Base-by-base conservation (phyloP, 2,797 vertebrate genomes). In the Oreortyx pictus region DNA sequence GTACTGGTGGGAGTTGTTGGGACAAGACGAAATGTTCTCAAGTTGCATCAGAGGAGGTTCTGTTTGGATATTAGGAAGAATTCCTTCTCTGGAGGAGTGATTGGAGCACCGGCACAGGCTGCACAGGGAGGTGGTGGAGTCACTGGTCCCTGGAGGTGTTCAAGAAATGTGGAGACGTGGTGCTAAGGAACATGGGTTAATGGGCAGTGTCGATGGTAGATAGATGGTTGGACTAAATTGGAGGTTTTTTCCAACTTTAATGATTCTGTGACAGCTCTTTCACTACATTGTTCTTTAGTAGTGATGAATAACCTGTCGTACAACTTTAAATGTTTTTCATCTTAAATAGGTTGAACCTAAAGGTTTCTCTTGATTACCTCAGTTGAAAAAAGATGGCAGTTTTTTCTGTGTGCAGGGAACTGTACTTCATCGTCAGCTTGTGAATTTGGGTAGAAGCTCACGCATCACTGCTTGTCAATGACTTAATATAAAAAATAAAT, bases 261-360 rank as follows among this genome's bases (percentile, higher is more conserved):
- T 52, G 52, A 54, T 18, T 54, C 52, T 54, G 16, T 31, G 29
- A 54, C 47, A 74, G 29, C 20, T 62, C 39, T 62, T 64, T 56
- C 25, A 67, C 25, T 20, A 14, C 4, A 1, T 24, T 82, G 22
- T 37, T 46, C 33, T 41, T 4, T 15, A 0, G 0, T 29, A 65
- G 27, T 5, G 13, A 29, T 33, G 39, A 35, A 62, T 64, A 31
- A 8, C 14, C 3, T 9, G 20, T 8, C 3, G 0, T 19, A 4
- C 8, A 17, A 64, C 35, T 91, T 54, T 4, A 33, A 67, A 7
- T 24, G 15, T 43, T 92, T 86, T 27, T 37, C 8, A 11, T 47
- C 35, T 60, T 64, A 59, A 41, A 41, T 37, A 50, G 23, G 35
- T 25, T 74, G 43, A 88, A 66, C 20, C 6, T 43, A 23, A 76